phyloP scores from a whole-genome alignment of 1,140 invertebrate species.

The Pristionchus pacificus region DNA sequence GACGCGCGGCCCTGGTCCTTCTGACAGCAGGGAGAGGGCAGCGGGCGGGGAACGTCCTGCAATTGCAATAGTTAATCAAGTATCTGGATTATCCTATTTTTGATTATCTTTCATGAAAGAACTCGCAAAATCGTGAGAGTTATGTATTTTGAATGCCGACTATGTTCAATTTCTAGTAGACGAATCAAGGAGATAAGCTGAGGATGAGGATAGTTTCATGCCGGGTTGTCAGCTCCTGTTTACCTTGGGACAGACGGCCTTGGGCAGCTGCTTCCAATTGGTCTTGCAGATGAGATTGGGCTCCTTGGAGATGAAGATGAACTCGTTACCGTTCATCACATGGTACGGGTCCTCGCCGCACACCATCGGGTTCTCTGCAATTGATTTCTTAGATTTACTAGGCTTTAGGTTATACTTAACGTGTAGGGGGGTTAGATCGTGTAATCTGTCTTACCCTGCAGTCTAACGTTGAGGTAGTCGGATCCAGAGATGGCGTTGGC shows the following conservation, averaged over 20 bases:
- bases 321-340: conserved; percentile 53
- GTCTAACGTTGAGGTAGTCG: conserved; percentile 51
- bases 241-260: conserved; percentile 45
- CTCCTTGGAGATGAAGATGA: conserved; percentile 55
- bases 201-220: no score
- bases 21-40: conserved; percentile 18
- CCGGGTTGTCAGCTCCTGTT: conserved; percentile 30
- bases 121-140: no score
- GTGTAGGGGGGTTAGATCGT: neutral
- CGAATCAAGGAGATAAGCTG: no score
- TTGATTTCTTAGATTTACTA: no score
- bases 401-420: neutral
- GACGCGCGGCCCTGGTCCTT: conserved; percentile 18
- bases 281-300: conserved; percentile 51
- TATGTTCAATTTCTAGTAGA: no score
- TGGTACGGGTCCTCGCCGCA: conserved; percentile 55
- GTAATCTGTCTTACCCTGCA: conserved; percentile 42
- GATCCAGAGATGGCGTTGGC: conserved; percentile 44
- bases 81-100: no score
- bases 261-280: conserved; percentile 39
- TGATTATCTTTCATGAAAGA: no score
- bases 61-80: no score
- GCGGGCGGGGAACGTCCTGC: conserved; percentile 15
- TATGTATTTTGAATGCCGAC: no score
- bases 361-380: conserved; percentile 56